Evolutionary conservation across 2,797 vertebrate species (phyloP).

Genomic region (Anisognathus igniventris): DNA sequence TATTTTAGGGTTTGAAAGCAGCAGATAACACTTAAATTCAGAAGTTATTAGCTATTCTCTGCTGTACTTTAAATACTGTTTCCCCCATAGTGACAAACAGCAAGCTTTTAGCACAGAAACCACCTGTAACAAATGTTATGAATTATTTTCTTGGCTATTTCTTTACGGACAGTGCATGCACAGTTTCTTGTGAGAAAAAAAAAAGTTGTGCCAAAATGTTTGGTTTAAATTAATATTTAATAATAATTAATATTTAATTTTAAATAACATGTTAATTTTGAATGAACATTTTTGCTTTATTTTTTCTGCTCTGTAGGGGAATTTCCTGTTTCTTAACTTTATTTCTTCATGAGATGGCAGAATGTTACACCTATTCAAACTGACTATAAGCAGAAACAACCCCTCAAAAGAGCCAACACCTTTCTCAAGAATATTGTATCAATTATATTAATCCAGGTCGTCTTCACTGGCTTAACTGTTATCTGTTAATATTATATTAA

Average conservation of each 20-base stretch:
- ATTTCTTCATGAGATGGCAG: neutral
- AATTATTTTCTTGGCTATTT: neutral
- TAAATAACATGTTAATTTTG: neutral
- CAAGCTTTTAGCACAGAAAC: neutral
- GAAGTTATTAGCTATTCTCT: neutral
- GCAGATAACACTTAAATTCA: neutral
- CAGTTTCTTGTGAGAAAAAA: neutral
- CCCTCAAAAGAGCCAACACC: neutral
- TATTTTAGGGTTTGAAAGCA: neutral
- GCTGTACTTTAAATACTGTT: neutral
- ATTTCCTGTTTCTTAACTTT: neutral
- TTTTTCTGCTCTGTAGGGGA: neutral
- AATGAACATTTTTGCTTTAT: neutral
- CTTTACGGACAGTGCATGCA: neutral
- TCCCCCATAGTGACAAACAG: neutral
- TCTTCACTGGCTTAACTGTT: neutral
- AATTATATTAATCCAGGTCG: neutral
- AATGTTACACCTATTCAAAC: neutral
- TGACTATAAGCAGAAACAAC: neutral
- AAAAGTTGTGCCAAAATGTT: neutral
- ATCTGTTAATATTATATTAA: neutral
- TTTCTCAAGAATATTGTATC: neutral
- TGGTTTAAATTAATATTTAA: neutral
- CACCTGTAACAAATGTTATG: neutral
- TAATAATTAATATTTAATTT: neutral